Conservation (phyloP, 2,113 vertebrate species). For the Sciurus niger region DNA sequence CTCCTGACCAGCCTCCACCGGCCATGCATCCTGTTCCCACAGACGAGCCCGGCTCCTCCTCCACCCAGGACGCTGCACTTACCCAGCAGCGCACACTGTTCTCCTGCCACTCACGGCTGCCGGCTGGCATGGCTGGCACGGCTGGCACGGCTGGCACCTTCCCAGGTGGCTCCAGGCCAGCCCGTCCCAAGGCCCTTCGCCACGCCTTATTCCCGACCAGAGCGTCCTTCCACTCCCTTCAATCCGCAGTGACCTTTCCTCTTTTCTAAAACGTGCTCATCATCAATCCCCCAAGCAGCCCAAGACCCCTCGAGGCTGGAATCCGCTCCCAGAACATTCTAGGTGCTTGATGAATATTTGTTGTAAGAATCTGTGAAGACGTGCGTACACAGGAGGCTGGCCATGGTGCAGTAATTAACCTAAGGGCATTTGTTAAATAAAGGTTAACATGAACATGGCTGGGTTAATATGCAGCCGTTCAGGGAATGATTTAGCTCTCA, state of each 20-base stretch:
- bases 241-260: rapidly evolving
- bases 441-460: background rate
- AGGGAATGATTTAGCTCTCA: background rate
- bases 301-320: background rate
- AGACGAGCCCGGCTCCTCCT: background rate
- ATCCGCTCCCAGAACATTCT: background rate
- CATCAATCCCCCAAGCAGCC: background rate
- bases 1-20: background rate
- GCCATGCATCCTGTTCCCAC: no score
- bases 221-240: background rate
- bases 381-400: background rate
- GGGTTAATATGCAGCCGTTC: background rate
- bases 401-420: background rate
- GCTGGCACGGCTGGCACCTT: rapidly evolving
- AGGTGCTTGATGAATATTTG: background rate
- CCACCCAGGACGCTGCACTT: background rate
- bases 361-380: background rate
- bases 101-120: background rate
- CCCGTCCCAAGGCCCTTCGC: background rate
- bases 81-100: background rate
- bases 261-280: background rate
- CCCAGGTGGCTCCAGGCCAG: no score
- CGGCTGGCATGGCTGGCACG: rapidly evolving
- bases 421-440: background rate
- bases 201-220: rapidly evolving